Percentiles rank a stretch among this genome's conserved stretches.
Evolutionary conservation across 2,113 vertebrate genomes (phyloP).

Genomic region (Lepisosteus oculatus): DNA sequence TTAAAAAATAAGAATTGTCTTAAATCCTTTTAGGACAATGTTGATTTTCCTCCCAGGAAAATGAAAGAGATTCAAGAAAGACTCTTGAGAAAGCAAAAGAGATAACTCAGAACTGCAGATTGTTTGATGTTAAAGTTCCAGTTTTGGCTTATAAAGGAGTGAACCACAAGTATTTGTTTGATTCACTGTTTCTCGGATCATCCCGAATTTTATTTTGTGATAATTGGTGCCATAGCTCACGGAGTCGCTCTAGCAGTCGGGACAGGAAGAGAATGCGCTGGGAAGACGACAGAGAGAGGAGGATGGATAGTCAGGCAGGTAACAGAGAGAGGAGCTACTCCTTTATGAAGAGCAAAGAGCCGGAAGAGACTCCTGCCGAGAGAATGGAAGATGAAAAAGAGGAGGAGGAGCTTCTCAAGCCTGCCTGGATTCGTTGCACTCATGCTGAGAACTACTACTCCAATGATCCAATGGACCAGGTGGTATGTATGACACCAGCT

Average conservation of each 20-base stretch:
- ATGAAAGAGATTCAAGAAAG: too few species aligned
- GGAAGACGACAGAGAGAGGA: slow-evolving; percentile 79
- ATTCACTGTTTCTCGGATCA: too few species aligned
- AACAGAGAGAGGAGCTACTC: slow-evolving; percentile 63
- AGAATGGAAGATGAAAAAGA: slow-evolving; percentile 74
- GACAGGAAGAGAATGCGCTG: slow-evolving; percentile 85
- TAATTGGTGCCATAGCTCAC: neutral
- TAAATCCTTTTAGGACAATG: too few species aligned
- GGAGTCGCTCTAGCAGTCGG: slow-evolving; percentile 79
- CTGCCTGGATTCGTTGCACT: slow-evolving; percentile 94
- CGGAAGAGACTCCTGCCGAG: slow-evolving; percentile 61
- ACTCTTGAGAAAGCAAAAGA: too few species aligned
- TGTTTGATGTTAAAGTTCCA: too few species aligned
- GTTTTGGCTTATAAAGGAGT: too few species aligned
- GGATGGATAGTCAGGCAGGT: slow-evolving; percentile 59
- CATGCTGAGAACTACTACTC: slow-evolving; percentile 95
- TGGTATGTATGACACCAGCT: slow-evolving; percentile 67
- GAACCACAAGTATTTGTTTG: too few species aligned
- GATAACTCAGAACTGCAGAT: too few species aligned
- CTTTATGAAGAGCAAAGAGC: slow-evolving; percentile 67
- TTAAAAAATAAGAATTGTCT: too few species aligned
- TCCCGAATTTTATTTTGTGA: neutral
- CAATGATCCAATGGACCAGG: slow-evolving; percentile 98
- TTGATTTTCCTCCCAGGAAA: too few species aligned
- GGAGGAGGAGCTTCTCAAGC: slow-evolving; percentile 86